Conservation (phyloP, 2,797 vertebrate species). For the Microtus californicus region DNA sequence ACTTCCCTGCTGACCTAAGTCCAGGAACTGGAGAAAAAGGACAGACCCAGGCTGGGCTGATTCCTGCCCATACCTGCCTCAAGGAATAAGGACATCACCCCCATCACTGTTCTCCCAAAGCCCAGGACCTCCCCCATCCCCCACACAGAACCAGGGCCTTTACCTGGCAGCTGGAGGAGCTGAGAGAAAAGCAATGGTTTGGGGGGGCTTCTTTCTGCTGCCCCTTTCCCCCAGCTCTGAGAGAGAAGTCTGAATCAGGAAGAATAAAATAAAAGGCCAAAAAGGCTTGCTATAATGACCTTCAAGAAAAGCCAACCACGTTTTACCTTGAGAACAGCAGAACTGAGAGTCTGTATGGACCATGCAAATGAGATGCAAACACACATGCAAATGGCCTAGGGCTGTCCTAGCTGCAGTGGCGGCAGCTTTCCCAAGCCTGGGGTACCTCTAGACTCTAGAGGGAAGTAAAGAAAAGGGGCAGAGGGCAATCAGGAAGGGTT, state of each 20-base stretch:
- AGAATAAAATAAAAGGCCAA: constrained; percentile 34
- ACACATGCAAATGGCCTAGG: constrained; percentile 23
- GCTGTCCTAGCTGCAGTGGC: background rate
- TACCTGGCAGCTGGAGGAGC: background rate
- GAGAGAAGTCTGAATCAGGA: constrained; percentile 11
- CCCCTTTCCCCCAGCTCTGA: background rate
- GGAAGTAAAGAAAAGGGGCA: background rate
- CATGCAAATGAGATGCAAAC: constrained; percentile 79
- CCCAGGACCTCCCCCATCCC: background rate
- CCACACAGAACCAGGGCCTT: background rate
- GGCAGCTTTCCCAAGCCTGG: background rate
- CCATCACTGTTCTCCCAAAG: background rate
- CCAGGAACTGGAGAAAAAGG: background rate
- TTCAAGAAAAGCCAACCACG: constrained; percentile 67
- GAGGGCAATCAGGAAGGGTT: constrained; percentile 28
- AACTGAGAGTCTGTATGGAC: constrained; percentile 54
- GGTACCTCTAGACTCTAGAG: constrained; percentile 39
- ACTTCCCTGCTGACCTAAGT: background rate
- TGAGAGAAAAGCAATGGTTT: background rate
- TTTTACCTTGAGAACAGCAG: constrained; percentile 77
- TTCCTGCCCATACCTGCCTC: background rate
- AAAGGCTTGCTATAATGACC: constrained; percentile 68
- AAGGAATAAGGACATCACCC: background rate
- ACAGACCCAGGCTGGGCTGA: background rate
- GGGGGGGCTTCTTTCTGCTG: background rate